These are phyloP conservation scores for Tribolium castaneum DNA, from an alignment of 1,140 invertebrate genomes.

Conservation along the genomic window DNA sequence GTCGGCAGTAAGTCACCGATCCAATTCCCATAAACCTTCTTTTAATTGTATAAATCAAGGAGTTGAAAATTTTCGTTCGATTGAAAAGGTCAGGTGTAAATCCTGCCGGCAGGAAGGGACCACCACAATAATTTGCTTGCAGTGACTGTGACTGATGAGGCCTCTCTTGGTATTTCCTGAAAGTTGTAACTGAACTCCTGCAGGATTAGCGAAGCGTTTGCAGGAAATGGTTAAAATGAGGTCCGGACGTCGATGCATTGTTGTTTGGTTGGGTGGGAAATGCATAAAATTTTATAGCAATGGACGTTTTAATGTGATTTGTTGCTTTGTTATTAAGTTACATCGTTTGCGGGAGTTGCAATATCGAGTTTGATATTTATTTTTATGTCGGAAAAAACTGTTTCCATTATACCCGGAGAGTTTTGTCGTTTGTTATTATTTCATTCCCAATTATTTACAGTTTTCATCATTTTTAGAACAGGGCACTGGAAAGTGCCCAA, in stretches of 20 bases:
- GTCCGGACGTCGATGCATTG: constrained; percentile 31
- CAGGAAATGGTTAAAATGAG: constrained; percentile 45
- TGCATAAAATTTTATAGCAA: constrained; percentile 32
- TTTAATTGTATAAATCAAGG: constrained; percentile 15
- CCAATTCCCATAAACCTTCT: neutral
- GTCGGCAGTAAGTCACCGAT: neutral
- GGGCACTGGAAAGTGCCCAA: neutral
- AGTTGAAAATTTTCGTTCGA: constrained; percentile 46
- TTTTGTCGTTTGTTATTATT: neutral
- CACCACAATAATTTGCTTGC: constrained; percentile 58
- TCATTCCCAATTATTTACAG: neutral
- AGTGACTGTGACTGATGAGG: constrained; percentile 58
- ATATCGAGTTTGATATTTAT: neutral
- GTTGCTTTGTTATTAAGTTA: constrained; percentile 3
- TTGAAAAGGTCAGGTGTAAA: constrained; percentile 56
- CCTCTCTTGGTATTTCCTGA: constrained; percentile 53
- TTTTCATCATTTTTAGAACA: neutral
- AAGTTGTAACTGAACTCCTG: constrained; percentile 43
- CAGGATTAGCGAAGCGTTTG: constrained; percentile 46
- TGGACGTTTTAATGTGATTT: constrained; percentile 34
- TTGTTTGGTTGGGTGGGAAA: constrained; percentile 12
- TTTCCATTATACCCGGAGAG: neutral
- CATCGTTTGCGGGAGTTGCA: neutral
- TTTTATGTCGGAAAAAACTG: neutral
- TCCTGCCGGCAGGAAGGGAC: constrained; percentile 56